Evolutionary conservation across 1,140 invertebrate genomes (phyloP).

Genomic region (Saccostrea echinata): DNA sequence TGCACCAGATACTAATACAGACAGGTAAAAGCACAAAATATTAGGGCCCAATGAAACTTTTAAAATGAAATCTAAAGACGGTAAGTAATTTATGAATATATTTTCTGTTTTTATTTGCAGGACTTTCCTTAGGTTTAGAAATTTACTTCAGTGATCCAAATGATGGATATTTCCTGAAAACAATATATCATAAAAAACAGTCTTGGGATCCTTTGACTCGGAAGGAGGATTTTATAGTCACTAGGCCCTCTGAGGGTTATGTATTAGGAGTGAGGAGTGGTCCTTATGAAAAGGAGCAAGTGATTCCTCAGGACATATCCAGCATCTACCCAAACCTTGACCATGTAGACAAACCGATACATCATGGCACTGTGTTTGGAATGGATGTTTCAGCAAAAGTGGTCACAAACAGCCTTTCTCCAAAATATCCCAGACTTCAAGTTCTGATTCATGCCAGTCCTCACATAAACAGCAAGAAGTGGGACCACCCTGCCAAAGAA

Average conservation of each 20-base stretch:
- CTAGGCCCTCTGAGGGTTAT: constrained; percentile 66
- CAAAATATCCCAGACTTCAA: constrained; percentile 65
- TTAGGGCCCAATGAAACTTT: no score
- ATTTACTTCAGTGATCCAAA: constrained; percentile 67
- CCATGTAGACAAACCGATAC: constrained; percentile 38
- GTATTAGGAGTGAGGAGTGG: constrained; percentile 67
- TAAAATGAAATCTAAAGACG: not conserved
- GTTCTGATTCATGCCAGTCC: constrained; percentile 68
- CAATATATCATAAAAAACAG: constrained; percentile 66
- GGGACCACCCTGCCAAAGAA: constrained; percentile 38
- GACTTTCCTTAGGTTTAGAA: constrained; percentile 60
- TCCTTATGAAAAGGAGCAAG: constrained; percentile 67
- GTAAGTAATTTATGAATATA: not conserved
- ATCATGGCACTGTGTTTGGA: constrained; percentile 65
- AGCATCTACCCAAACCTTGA: constrained; percentile 45
- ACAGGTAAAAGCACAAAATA: no score
- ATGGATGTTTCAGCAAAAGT: constrained; percentile 70
- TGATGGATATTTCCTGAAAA: constrained; percentile 72
- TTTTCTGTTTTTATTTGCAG: constrained; percentile 52
- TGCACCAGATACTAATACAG: no score
- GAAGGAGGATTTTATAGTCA: constrained; percentile 69
- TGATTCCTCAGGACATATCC: constrained; percentile 57
- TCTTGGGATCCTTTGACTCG: constrained; percentile 63
- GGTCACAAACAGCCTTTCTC: constrained; percentile 60
- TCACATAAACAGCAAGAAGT: constrained; percentile 16